These are phyloP conservation scores for Xiphophorus maculatus DNA, from an alignment of 2,113 vertebrate genomes.

Conservation along the genomic window DNA sequence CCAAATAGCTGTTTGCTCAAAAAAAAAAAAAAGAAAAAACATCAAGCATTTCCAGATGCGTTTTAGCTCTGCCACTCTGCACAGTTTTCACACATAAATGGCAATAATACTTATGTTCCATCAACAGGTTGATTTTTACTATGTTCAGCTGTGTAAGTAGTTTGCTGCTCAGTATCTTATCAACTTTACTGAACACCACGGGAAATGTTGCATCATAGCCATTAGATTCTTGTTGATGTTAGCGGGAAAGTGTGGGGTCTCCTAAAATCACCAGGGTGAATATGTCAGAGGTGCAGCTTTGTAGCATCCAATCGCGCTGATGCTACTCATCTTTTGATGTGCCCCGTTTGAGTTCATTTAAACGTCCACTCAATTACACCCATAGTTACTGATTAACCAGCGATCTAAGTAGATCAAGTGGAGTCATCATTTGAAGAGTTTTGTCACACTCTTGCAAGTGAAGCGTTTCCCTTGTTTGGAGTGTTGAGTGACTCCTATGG, in stretches of 20 bases:
- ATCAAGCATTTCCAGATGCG: no score
- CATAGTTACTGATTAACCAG: constrained; percentile 3
- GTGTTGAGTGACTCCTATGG: constrained; percentile 28
- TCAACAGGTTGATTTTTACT: constrained; percentile 3
- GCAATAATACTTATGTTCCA: no score
- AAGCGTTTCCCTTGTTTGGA: constrained; percentile 22
- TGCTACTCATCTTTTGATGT: background rate
- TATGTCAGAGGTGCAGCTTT: constrained; percentile 6
- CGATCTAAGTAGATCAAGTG: constrained; percentile 12
- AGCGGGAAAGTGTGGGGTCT: constrained; percentile 20
- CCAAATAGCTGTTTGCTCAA: no score
- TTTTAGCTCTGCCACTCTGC: no score
- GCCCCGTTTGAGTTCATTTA: background rate
- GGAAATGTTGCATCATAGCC: constrained; percentile 21
- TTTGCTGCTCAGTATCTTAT: constrained; percentile 20
- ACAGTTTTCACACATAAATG: no score
- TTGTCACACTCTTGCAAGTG: constrained; percentile 3
- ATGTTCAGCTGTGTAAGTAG: background rate
- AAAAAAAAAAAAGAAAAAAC: no score
- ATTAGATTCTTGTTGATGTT: constrained; percentile 32
- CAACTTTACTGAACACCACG: constrained; percentile 1
- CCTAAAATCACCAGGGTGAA: constrained; percentile 22
- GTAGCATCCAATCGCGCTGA: background rate
- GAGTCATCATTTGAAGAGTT: background rate
- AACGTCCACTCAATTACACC: constrained; percentile 6